Percentiles rank a stretch among this genome's conserved stretches.
These are phyloP conservation scores for Cladorhizidae sp. DNA, from an alignment of 37 sponge, comb jelly and placozoan genomes.

Conservation along the genomic window DNA sequence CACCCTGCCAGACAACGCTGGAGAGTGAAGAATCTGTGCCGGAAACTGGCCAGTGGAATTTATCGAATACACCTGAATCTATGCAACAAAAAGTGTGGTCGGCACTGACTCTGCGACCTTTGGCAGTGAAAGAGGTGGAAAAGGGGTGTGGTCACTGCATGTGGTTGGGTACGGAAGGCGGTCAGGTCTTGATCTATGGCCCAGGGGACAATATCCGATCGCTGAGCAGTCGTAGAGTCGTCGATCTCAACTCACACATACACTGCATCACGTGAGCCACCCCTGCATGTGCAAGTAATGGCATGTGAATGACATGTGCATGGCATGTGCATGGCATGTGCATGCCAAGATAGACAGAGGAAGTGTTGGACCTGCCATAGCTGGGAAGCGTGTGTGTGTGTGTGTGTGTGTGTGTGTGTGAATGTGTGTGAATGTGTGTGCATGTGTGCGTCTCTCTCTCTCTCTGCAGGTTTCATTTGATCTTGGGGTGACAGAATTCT, in stretches of 20 bases:
- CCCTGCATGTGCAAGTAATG: too few relatives aligned
- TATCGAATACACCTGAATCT: too few relatives aligned
- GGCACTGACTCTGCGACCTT: conserved; percentile 46
- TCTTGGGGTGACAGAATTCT: too few relatives aligned
- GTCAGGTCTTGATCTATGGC: conserved; percentile 31
- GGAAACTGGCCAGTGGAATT: not conserved
- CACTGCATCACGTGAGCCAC: conserved; percentile 48
- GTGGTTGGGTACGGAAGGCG: conserved; percentile 80
- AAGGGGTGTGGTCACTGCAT: conserved; percentile 35
- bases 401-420: too few relatives aligned
- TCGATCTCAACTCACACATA: conserved; percentile 36
- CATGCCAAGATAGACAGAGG: too few relatives aligned
- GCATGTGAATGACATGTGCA: too few relatives aligned
- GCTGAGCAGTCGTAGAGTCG: conserved; percentile 28
- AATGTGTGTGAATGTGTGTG: too few relatives aligned
- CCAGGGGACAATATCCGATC: conserved; percentile 55
- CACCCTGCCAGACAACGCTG: not conserved
- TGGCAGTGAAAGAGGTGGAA: not conserved
- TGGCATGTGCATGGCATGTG: too few relatives aligned
- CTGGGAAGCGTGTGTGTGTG: too few relatives aligned
- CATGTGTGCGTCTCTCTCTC: too few relatives aligned
- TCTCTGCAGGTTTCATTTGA: too few relatives aligned
- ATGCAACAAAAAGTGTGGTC: conserved; percentile 2
- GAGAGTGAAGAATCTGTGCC: not conserved
- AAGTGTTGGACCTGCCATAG: too few relatives aligned